Conservation (phyloP, 2,797 vertebrate species). For the Eurystomus glaucurus region DNA sequence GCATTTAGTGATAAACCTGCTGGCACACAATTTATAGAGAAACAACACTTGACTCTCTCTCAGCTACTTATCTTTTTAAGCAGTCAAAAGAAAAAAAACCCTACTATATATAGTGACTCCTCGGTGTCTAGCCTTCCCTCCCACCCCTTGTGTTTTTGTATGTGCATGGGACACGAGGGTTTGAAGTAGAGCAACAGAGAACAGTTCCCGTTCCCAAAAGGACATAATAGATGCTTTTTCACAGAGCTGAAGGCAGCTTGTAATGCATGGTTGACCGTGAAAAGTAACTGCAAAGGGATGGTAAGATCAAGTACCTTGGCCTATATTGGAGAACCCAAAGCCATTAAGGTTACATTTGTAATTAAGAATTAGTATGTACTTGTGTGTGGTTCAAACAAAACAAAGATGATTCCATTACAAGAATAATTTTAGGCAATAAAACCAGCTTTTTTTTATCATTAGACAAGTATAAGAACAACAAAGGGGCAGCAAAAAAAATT, state of each 20-base stretch:
- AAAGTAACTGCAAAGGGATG: neutral
- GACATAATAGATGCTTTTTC: slow-evolving; percentile 22
- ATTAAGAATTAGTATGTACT: neutral
- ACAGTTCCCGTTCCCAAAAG: slow-evolving; percentile 24
- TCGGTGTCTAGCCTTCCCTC: slow-evolving; percentile 64
- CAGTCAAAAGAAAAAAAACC: slow-evolving; percentile 70
- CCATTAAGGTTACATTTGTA: neutral
- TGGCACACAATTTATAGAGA: slow-evolving; percentile 81
- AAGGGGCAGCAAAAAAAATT: neutral
- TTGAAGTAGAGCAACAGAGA: slow-evolving; percentile 21
- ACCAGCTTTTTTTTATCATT: neutral
- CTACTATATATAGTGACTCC: slow-evolving; percentile 77
- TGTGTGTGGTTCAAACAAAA: neutral
- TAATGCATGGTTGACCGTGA: neutral
- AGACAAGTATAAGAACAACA: neutral
- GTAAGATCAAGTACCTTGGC: neutral
- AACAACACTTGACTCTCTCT: slow-evolving; percentile 78
- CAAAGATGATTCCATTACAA: neutral
- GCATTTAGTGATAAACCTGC: slow-evolving; percentile 79
- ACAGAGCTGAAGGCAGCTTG: neutral
- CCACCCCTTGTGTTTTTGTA: neutral
- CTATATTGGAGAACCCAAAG: neutral
- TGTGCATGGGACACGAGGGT: neutral
- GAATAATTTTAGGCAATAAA: neutral
- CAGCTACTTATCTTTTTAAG: slow-evolving; percentile 80